A percentile compares a stretch with the other conserved stretches of the same genome.
Conservation (phyloP, 2,113 vertebrate genomes). For the Dipodomys stephensi region DNA sequence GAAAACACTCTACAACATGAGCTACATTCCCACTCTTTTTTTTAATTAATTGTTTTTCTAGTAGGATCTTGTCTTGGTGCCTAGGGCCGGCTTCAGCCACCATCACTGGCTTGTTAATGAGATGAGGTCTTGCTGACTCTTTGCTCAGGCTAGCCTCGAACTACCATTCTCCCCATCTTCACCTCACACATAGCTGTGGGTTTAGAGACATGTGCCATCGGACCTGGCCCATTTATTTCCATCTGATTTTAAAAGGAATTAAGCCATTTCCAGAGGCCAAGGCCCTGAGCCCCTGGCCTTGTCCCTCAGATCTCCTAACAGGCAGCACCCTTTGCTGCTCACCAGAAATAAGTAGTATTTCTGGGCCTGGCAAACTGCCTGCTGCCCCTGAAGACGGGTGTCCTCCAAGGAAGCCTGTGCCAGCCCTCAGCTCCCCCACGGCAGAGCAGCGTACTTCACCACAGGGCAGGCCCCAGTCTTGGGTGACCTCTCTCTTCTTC, state of each 20-base stretch:
- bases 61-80: too few species aligned
- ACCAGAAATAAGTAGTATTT: background rate
- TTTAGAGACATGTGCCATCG: too few species aligned
- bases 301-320: background rate
- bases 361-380: background rate
- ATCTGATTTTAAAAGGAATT: slow-evolving; percentile 47
- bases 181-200: too few species aligned
- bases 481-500: background rate
- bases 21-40: too few species aligned
- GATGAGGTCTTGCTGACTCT: too few species aligned
- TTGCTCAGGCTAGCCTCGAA: too few species aligned
- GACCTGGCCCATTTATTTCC: background rate
- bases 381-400: background rate
- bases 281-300: background rate
- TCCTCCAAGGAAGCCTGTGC: background rate
- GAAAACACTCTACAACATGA: too few species aligned
- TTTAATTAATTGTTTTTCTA: too few species aligned
- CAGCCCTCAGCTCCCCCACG: background rate
- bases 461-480: background rate
- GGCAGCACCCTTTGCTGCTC: background rate
- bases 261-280: background rate
- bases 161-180: too few species aligned
- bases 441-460: background rate
- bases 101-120: too few species aligned
- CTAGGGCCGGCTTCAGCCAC: too few species aligned